These are phyloP conservation scores for Arnoldichthys spilopterus DNA, from an alignment of 2,797 vertebrate species.

Conservation along the genomic window DNA sequence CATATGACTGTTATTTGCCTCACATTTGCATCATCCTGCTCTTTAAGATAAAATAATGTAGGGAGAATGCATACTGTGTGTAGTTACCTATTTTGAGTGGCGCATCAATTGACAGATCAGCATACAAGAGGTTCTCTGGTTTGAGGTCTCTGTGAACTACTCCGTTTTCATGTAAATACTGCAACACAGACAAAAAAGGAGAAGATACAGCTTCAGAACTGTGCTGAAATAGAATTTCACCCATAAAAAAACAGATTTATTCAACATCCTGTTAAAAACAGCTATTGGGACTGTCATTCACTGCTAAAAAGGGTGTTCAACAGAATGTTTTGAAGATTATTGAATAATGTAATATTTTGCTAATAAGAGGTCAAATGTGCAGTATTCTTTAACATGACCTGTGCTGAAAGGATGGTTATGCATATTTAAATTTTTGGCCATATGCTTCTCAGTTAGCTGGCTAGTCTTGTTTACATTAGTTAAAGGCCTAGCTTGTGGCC, in stretches of 20 bases:
- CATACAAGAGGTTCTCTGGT: slow-evolving; percentile 83
- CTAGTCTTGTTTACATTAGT: too few species aligned
- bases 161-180: slow-evolving; percentile 84
- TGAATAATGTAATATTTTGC: too few species aligned
- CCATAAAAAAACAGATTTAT: not conserved
- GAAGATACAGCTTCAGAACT: slow-evolving; percentile 7
- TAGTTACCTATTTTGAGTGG: slow-evolving; percentile 87
- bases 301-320: too few species aligned
- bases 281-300: not conserved
- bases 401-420: too few species aligned
- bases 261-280: not conserved
- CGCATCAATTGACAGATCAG: slow-evolving; percentile 79
- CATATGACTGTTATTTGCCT: not conserved
- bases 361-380: too few species aligned
- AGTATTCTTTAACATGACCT: too few species aligned
- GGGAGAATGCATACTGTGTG: not conserved
- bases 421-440: too few species aligned
- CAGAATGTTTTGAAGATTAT: too few species aligned
- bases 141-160: slow-evolving; percentile 88
- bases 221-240: not conserved
- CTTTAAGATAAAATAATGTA: not conserved
- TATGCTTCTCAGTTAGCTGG: too few species aligned
- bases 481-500: too few species aligned
- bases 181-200: slow-evolving; percentile 56
- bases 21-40: not conserved